These are phyloP conservation scores for Balaenoptera acutorostrata DNA, from an alignment of 2,113 vertebrate species.

Conservation along the genomic window DNA sequence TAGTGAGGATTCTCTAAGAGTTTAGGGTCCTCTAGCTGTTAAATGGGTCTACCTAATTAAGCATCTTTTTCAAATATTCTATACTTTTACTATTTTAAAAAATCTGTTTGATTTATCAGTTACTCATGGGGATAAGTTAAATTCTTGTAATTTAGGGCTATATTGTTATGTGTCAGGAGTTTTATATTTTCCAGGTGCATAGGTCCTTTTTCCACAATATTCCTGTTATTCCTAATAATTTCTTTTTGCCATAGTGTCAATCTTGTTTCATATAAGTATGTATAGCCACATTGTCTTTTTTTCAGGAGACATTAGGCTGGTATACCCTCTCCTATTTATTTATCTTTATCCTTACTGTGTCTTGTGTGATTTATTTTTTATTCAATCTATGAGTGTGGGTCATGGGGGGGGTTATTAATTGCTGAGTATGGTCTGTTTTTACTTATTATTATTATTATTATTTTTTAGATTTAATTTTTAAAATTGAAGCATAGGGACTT, in stretches of 20 bases:
- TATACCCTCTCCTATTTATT: neutral
- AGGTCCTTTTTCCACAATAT: neutral
- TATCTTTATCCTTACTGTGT: neutral
- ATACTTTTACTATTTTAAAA: neutral
- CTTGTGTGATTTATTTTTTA: neutral
- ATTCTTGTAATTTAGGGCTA: neutral
- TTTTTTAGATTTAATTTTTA: neutral
- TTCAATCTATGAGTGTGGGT: neutral
- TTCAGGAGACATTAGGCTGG: neutral
- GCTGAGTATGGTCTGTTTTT: neutral
- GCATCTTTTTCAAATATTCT: neutral
- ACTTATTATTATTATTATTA: neutral
- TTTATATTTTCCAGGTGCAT: neutral
- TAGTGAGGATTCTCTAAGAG: neutral
- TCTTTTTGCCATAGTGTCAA: neutral
- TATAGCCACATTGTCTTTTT: neutral
- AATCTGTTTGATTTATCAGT: neutral
- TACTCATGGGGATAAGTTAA: neutral
- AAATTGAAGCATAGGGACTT: neutral
- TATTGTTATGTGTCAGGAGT: neutral
- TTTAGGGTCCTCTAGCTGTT: neutral
- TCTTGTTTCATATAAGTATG: neutral
- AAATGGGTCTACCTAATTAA: neutral
- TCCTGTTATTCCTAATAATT: neutral
- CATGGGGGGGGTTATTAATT: neutral